A percentile compares a stretch with the other conserved stretches of the same genome.
These are phyloP conservation scores for Crocidura indochinensis DNA, from an alignment of 2,797 vertebrate species.

Conservation along the genomic window DNA sequence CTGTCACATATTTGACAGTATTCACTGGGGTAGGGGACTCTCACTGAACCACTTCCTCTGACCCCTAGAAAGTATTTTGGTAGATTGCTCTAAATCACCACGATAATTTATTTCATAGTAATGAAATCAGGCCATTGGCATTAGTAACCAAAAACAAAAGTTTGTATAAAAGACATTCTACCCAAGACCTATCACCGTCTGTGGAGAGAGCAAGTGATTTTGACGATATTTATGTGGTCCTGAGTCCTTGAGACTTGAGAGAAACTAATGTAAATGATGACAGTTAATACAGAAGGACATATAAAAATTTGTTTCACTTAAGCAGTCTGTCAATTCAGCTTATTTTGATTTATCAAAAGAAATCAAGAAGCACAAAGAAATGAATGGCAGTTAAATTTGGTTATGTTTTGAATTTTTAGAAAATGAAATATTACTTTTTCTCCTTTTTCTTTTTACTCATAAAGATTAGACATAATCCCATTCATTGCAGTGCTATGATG, in stretches of 20 bases:
- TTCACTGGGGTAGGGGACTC: too few species aligned
- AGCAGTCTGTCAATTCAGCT: neutral
- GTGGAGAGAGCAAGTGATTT: neutral
- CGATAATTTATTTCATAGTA: neutral
- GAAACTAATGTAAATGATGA: neutral
- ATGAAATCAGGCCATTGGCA: neutral
- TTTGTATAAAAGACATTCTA: neutral
- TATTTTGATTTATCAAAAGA: neutral
- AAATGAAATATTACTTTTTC: neutral
- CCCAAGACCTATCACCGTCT: neutral
- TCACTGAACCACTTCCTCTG: neutral
- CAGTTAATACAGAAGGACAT: neutral
- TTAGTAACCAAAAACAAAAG: slow-evolving; percentile 17
- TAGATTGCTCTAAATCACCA: neutral
- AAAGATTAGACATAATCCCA: neutral
- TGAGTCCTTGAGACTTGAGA: slow-evolving; percentile 16
- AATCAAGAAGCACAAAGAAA: neutral
- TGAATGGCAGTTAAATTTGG: neutral
- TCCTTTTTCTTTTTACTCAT: neutral
- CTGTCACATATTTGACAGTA: too few species aligned
- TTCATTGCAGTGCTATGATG: neutral
- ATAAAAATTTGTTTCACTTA: slow-evolving; percentile 6
- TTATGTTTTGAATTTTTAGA: slow-evolving; percentile 21
- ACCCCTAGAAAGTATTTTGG: neutral
- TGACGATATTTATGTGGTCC: slow-evolving; percentile 18